phyloP scores from a whole-genome alignment of 2,888 invertebrate genomes.

The Cacoxenus indagator region DNA sequence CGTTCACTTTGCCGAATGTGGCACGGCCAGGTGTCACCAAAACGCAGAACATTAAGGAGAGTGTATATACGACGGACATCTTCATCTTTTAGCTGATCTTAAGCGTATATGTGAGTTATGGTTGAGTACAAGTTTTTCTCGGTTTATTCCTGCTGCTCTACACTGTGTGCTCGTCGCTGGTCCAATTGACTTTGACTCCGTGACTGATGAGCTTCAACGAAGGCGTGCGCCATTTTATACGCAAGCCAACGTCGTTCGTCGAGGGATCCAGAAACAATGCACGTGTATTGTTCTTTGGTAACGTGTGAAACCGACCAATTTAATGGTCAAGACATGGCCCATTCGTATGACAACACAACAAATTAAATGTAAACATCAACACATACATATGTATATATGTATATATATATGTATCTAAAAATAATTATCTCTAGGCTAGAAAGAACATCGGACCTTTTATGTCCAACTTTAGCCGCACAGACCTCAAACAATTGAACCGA shows the following conservation, averaged over 20 bases:
- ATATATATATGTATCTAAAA: neutral
- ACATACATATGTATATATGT: neutral
- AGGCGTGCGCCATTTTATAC: conserved; percentile 48
- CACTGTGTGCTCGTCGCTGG: neutral
- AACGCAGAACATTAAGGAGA: conserved; percentile 31
- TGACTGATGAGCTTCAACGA: conserved; percentile 54
- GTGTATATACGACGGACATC: conserved; percentile 39
- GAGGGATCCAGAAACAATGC: conserved; percentile 43
- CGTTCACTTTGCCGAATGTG: conserved; percentile 55
- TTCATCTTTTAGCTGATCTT: conserved; percentile 29
- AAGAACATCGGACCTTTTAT: conserved; percentile 15
- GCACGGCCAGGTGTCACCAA: conserved; percentile 45
- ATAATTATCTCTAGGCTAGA: neutral
- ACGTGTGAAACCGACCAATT: conserved; percentile 48
- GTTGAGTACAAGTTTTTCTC: neutral
- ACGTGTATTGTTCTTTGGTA: conserved; percentile 43
- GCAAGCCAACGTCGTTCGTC: neutral
- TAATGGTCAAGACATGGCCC: conserved; percentile 21
- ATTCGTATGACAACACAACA: conserved; percentile 20
- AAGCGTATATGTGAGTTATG: neutral
- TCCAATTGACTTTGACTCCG: conserved; percentile 29
- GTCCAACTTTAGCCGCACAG: neutral
- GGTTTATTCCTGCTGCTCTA: neutral
- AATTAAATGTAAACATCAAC: conserved; percentile 24
- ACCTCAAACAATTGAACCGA: neutral